Percentiles rank a stretch among this genome's conserved stretches.
Conservation (phyloP, 2,797 vertebrate genomes). For the Steatocranus sp. region DNA sequence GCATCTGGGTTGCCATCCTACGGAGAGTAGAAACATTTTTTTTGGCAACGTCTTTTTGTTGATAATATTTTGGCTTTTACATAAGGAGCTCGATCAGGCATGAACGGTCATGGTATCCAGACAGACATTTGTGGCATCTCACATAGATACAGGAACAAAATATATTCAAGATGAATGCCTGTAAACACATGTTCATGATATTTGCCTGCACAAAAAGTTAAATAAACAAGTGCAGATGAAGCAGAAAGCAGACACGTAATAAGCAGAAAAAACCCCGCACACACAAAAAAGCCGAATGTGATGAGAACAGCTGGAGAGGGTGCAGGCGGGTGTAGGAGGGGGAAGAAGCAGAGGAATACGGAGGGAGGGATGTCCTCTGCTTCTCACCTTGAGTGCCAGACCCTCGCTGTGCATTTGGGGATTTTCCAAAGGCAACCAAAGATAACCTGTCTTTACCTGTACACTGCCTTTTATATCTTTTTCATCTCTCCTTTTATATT, state of each 20-base stretch:
- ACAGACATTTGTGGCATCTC: neutral
- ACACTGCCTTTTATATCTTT: neutral
- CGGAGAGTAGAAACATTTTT: conserved; percentile 1
- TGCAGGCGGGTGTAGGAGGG: conserved; percentile 15
- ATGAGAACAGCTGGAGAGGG: conserved; percentile 68
- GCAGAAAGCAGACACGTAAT: neutral
- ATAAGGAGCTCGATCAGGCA: conserved; percentile 19
- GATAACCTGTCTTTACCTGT: conserved; percentile 8
- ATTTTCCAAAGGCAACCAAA: conserved; percentile 68
- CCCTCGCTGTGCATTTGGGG: conserved; percentile 66
- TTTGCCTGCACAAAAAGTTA: neutral
- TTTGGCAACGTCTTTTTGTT: neutral
- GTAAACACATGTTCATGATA: neutral
- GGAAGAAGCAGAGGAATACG: conserved; percentile 6
- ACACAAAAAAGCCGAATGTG: conserved; percentile 9
- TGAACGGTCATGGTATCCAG: neutral
- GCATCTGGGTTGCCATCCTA: conserved; percentile 7
- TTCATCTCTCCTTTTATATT: neutral
- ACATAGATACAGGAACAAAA: neutral
- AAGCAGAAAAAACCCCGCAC: neutral
- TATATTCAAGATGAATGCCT: neutral
- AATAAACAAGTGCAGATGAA: neutral
- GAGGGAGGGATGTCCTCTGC: conserved; percentile 67
- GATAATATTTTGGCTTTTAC: conserved; percentile 50
- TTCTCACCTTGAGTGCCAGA: conserved; percentile 74